Evolutionary conservation across 2,113 vertebrate species (phyloP).

Genomic region (Epinephelus moara): DNA sequence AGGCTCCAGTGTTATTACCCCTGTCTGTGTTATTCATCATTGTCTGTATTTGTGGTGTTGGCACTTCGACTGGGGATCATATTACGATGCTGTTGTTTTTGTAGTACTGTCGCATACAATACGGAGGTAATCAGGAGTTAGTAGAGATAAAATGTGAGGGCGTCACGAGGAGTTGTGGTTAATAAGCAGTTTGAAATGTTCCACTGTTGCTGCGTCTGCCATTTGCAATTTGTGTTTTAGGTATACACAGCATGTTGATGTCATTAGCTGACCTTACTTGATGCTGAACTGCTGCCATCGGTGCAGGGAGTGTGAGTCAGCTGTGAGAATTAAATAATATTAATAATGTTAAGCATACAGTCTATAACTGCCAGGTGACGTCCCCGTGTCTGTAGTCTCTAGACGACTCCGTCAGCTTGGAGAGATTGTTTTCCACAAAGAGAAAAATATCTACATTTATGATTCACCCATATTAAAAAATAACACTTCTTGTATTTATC

Average conservation of each 20-base stretch:
- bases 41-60: neutral
- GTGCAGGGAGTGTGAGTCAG: no score
- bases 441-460: neutral
- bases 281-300: no score
- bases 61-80: neutral
- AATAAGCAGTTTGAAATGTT: neutral
- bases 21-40: constrained; percentile 12
- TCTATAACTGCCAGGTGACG: neutral
- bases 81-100: neutral
- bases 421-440: no score
- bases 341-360: neutral
- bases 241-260: no score
- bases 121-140: neutral
- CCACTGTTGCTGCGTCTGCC: neutral
- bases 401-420: no score
- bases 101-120: no score
- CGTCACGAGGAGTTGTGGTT: neutral
- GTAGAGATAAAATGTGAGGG: neutral
- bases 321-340: neutral
- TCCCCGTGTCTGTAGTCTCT: neutral
- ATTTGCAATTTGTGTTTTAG: neutral
- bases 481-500: neutral
- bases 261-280: no score
- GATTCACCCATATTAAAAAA: neutral
- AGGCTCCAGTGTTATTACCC: constrained; percentile 1